Evolutionary conservation across 2,888 invertebrate genomes (phyloP).

Genomic region (Eilema sororculum): DNA sequence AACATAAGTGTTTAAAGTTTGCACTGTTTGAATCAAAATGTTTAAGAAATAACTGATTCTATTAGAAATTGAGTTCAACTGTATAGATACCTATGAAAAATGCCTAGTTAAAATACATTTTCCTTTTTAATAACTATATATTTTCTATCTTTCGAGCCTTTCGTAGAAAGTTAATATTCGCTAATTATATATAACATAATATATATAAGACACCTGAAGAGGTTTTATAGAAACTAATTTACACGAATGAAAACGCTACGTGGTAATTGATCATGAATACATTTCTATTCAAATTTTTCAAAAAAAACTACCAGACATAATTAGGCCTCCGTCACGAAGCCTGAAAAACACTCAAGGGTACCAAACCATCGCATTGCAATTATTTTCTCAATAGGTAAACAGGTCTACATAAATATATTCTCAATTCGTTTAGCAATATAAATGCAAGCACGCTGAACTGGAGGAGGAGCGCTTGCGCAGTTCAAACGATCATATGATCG

Average conservation of each 20-base stretch:
- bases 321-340: constrained; percentile 7
- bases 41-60: no score
- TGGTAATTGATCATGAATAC: constrained; percentile 2
- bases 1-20: not conserved
- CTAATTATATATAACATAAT: no score
- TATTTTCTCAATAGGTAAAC: not conserved
- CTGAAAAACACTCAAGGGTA: not conserved
- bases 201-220: not conserved
- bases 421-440: constrained; percentile 7
- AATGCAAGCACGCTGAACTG: not conserved
- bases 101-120: not conserved
- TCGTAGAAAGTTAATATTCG: not conserved
- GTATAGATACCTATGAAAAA: no score
- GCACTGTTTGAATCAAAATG: not conserved
- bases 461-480: not conserved
- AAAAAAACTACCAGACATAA: not conserved
- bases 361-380: not conserved
- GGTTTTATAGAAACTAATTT: not conserved
- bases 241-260: not conserved
- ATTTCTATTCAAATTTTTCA: not conserved
- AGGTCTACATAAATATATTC: not conserved
- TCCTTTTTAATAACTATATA: not conserved
- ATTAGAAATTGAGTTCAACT: no score
- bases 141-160: not conserved
- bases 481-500: constrained; percentile 18